Percentiles rank a stretch among this genome's conserved stretches.
Evolutionary conservation across 2,797 vertebrate species (phyloP).

Genomic region (Thamnophis elegans): DNA sequence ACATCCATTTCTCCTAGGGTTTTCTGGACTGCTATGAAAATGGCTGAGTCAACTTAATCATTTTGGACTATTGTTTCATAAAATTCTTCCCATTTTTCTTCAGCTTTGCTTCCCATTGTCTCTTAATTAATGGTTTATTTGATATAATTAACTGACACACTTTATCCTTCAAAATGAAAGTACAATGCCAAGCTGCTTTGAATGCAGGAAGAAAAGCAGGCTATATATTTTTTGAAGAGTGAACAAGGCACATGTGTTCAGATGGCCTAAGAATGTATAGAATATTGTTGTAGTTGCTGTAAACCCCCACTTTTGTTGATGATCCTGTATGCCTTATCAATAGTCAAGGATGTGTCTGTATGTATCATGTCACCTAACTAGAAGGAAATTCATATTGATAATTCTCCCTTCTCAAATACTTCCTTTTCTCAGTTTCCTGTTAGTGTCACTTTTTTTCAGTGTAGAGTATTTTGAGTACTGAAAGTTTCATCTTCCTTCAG

Average conservation of each 20-base stretch:
- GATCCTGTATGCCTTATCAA: background rate
- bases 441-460: background rate
- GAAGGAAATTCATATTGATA: conserved; percentile 10
- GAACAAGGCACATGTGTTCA: background rate
- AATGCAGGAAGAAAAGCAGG: background rate
- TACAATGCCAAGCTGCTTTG: background rate
- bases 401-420: background rate
- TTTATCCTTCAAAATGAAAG: background rate
- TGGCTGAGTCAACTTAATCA: background rate
- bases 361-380: conserved; percentile 9
- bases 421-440: conserved; percentile 1
- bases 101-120: background rate
- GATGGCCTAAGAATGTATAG: background rate
- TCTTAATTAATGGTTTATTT: background rate
- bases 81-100: background rate
- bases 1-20: background rate
- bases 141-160: background rate
- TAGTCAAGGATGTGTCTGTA: background rate
- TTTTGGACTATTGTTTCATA: background rate
- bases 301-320: background rate
- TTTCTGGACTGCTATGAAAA: background rate
- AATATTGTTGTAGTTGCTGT: background rate
- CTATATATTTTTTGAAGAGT: background rate
- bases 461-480: background rate
- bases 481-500: background rate